Evolutionary conservation across 2,888 invertebrate genomes (phyloP).

Genomic region (Hirudinaria manillensis): DNA sequence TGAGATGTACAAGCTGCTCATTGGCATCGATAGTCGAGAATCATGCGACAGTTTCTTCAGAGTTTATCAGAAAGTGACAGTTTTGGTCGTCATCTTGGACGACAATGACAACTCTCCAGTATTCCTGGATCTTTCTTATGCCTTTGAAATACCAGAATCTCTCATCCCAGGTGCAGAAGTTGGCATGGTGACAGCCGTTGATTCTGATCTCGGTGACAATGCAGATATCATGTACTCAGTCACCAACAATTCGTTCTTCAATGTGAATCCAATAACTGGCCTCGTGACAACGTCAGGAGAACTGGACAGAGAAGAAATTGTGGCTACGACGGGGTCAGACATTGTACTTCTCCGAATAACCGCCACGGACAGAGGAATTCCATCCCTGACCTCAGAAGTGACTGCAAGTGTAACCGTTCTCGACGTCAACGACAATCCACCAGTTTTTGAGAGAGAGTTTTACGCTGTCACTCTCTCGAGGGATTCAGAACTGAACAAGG

Average conservation of each 20-base stretch:
- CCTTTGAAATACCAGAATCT: conserved; percentile 46
- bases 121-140: conserved; percentile 62
- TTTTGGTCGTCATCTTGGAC: conserved; percentile 73
- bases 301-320: conserved; percentile 49
- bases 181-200: conserved; percentile 59
- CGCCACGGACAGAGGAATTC: conserved; percentile 62
- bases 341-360: conserved; percentile 43
- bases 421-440: conserved; percentile 38
- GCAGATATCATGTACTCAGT: conserved; percentile 75
- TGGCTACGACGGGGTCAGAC: conserved; percentile 41
- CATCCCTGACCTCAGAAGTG: conserved; percentile 31
- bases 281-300: conserved; percentile 78
- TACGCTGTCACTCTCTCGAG: background rate
- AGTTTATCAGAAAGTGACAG: conserved; percentile 58
- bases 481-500: conserved; percentile 3
- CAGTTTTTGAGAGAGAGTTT: background rate
- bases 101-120: conserved; percentile 53
- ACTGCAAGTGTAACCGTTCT: conserved; percentile 35
- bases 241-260: conserved; percentile 64
- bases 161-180: conserved; percentile 43
- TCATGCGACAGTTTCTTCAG: conserved; percentile 15
- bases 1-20: conserved; percentile 82
- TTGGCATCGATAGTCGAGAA: conserved; percentile 65
- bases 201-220: conserved; percentile 79
- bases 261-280: conserved; percentile 86